phyloP scores from a whole-genome alignment of 2,113 vertebrate species.

The Cryptoleucopteryx plumbea region DNA sequence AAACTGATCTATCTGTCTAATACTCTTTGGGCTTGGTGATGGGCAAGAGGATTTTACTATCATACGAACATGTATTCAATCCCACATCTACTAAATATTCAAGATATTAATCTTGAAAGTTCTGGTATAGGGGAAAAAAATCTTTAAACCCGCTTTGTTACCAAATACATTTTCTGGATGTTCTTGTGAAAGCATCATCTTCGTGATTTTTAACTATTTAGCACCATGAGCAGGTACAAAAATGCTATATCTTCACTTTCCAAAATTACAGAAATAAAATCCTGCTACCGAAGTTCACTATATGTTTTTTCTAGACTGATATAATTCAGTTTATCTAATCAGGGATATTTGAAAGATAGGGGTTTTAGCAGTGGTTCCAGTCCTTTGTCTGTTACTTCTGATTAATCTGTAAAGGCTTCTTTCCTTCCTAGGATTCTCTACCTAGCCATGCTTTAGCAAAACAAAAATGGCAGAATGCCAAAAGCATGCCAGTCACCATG shows the following conservation, averaged over 20 bases:
- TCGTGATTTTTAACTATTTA: neutral
- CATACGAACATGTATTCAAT: neutral
- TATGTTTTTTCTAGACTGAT: neutral
- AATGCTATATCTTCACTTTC: neutral
- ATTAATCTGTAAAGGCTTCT: neutral
- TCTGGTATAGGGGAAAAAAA: neutral
- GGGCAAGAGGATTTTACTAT: neutral
- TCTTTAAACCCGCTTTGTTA: neutral
- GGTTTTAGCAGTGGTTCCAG: neutral
- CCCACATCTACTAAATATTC: neutral
- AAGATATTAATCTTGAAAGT: neutral
- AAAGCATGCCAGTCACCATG: fast-evolving
- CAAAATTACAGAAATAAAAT: neutral
- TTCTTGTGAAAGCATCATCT: neutral
- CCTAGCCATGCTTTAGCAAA: neutral
- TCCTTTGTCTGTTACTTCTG: neutral
- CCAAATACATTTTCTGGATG: neutral
- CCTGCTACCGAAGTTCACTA: neutral
- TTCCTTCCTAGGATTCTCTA: neutral
- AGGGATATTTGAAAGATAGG: neutral
- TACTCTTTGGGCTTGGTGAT: neutral
- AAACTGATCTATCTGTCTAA: neutral
- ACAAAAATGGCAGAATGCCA: neutral
- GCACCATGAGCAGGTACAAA: neutral
- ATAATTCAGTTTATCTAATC: neutral